Evolutionary conservation across 2,888 invertebrate species (phyloP).

Genomic region (Melieria omissa): DNA sequence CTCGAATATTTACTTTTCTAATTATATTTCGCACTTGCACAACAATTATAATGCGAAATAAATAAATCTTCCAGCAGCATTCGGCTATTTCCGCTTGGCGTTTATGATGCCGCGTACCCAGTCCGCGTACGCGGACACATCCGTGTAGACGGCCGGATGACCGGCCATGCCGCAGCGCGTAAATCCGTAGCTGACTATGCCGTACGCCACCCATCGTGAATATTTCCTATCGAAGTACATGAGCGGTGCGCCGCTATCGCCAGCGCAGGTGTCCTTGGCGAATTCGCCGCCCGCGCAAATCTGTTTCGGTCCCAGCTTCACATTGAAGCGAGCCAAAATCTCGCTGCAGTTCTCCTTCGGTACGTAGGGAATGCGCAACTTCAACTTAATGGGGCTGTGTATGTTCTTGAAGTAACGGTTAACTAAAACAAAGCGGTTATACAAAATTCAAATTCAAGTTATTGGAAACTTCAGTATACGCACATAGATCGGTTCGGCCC

Average conservation of each 20-base stretch:
- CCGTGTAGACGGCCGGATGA: conserved; percentile 77
- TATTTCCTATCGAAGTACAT: conserved; percentile 70
- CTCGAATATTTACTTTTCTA: conserved; percentile 17
- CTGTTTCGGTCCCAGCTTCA: conserved; percentile 70
- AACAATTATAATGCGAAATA: conserved; percentile 21
- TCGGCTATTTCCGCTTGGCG: not conserved
- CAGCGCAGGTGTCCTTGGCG: conserved; percentile 78
- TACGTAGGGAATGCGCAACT: conserved; percentile 72
- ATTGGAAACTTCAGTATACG: conserved; percentile 39
- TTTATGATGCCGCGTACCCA: conserved; percentile 70
- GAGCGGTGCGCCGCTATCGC: conserved; percentile 78
- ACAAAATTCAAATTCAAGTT: not conserved
- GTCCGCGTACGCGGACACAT: conserved; percentile 71
- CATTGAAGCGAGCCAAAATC: conserved; percentile 68
- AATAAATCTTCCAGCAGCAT: conserved; percentile 34
- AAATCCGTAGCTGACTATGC: conserved; percentile 76
- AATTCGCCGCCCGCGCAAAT: conserved; percentile 78
- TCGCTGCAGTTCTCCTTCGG: conserved; percentile 69
- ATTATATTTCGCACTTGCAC: conserved; percentile 5
- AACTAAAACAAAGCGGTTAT: conserved; percentile 48
- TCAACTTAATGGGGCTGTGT: conserved; percentile 73
- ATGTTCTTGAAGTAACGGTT: conserved; percentile 63
- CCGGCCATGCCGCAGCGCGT: conserved; percentile 74
- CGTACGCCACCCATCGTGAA: conserved; percentile 71
- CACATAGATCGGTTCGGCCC: conserved; percentile 71